Conservation (phyloP, 2,113 vertebrate genomes). For the Malurus cyaneus region DNA sequence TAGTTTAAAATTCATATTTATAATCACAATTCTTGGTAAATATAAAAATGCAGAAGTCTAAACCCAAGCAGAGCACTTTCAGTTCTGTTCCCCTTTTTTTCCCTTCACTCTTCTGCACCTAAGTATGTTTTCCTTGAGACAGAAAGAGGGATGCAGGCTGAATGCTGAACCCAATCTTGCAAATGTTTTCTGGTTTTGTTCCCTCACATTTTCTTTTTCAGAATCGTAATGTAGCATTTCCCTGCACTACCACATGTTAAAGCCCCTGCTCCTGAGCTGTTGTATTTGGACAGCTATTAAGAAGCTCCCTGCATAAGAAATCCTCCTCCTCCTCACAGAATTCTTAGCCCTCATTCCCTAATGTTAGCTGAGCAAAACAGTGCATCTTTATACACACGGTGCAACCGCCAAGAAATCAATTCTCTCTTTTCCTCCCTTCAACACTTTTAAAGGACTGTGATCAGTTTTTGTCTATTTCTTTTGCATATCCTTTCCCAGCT, state of each 20-base stretch:
- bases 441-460: constrained; percentile 29
- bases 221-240: constrained; percentile 35
- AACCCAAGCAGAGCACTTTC: neutral
- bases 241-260: neutral
- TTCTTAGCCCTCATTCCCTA: neutral
- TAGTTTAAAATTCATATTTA: constrained; percentile 24
- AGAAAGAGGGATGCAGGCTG: neutral
- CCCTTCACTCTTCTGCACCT: neutral
- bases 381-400: constrained; percentile 26
- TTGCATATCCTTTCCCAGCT: neutral
- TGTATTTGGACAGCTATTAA: constrained; percentile 47
- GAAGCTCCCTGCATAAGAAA: constrained; percentile 18
- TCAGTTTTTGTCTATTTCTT: constrained; percentile 24
- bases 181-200: constrained; percentile 46
- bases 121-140: neutral
- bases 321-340: constrained; percentile 3
- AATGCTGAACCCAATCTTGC: constrained; percentile 2
- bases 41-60: constrained; percentile 3
- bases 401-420: constrained; percentile 33
- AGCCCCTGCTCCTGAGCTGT: neutral
- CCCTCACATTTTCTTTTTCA: constrained; percentile 28
- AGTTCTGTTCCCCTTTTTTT: neutral
- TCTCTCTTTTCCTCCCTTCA: constrained; percentile 36
- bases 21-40: constrained; percentile 12
- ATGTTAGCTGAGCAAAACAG: neutral